These are phyloP conservation scores for Taenaris catops DNA, from an alignment of 2,888 invertebrate genomes.

Conservation along the genomic window DNA sequence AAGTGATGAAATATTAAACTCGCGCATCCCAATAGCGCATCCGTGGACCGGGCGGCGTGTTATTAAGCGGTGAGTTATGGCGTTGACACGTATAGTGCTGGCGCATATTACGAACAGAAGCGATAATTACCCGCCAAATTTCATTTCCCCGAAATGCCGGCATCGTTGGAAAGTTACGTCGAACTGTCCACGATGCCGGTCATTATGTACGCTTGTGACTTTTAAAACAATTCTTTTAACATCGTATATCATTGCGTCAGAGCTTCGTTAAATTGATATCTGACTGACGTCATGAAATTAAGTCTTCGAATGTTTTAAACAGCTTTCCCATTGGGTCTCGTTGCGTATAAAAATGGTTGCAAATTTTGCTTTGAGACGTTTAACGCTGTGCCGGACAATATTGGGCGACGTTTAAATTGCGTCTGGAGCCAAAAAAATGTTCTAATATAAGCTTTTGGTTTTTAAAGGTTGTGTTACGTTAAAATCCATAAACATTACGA, in stretches of 20 bases:
- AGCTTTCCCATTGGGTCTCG: conserved; percentile 4
- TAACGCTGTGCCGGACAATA: no score
- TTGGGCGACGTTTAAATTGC: no score
- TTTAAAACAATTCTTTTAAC: conserved; percentile 17
- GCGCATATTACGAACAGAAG: conserved; percentile 52
- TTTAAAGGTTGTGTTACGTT: no score
- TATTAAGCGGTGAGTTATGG: conserved; percentile 71
- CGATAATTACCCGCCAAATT: conserved; percentile 72
- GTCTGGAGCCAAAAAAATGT: no score
- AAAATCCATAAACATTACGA: no score
- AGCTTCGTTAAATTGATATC: conserved; percentile 13
- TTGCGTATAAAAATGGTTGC: no score
- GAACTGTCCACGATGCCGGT: conserved; percentile 15
- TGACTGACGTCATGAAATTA: conserved; percentile 7
- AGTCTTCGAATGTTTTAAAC: conserved; percentile 1
- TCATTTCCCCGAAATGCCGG: conserved; percentile 26
- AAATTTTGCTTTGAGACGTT: no score
- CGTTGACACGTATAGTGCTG: conserved; percentile 51
- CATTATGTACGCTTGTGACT: conserved; percentile 12
- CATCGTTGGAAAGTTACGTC: conserved; percentile 42
- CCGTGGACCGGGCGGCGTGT: conserved; percentile 45
- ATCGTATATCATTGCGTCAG: conserved; percentile 13
- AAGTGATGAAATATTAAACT: conserved; percentile 28
- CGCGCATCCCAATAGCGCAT: conserved; percentile 59
- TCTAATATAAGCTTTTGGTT: no score